Evolutionary conservation across 2,113 vertebrate species (phyloP), one percentile per base, ranked within the genome.

Genomic region (Ardeotis arabs): DNA sequence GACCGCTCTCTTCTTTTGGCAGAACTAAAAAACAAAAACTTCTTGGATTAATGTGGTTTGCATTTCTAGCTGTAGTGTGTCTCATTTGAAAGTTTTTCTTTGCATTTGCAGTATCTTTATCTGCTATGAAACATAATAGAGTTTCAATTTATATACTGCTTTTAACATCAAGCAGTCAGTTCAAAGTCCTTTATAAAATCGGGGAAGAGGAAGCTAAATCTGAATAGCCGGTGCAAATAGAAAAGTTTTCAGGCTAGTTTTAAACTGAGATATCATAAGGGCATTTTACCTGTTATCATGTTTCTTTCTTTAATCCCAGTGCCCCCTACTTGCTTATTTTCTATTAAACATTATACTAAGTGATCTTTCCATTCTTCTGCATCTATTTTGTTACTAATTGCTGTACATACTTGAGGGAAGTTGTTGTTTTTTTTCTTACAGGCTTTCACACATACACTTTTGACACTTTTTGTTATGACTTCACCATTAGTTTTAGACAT

Each of bases 101-200:
- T 92, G 66, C 72, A 78, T 94, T 93, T 97, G 76, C 70, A 97
- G 68, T 93, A 90, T 95, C 94, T 97, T 96, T 96, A 96, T 97
- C 89, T 96, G 41, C 79, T 92, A 91, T 95, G 90, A 95, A 97
- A 90, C 81, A 92, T 91, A 97, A 96, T 94, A 93, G 55, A 69
- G 15, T 90, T 97, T 88, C 89, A 96, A 93, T 97, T 95, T 95
- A 89, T 93, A 93, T 33, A 73, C 19, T 93, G 77, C 60, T 98
- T 97, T 95, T 95, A 96, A 91, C 74, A 94, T 90, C 84, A 87
- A 96, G 76, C 80, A 95, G 93, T 72, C 60, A 94, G 95, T 96
- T 97, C 81, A 92, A 96, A 97, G 80, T 94, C 83, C 93, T 94
- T 90, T 87, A 89, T 89, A 92, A 96, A 96, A 94, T 85, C 58